Conservation (phyloP, 2,113 vertebrate genomes). For the Glaucidium brasilianum region DNA sequence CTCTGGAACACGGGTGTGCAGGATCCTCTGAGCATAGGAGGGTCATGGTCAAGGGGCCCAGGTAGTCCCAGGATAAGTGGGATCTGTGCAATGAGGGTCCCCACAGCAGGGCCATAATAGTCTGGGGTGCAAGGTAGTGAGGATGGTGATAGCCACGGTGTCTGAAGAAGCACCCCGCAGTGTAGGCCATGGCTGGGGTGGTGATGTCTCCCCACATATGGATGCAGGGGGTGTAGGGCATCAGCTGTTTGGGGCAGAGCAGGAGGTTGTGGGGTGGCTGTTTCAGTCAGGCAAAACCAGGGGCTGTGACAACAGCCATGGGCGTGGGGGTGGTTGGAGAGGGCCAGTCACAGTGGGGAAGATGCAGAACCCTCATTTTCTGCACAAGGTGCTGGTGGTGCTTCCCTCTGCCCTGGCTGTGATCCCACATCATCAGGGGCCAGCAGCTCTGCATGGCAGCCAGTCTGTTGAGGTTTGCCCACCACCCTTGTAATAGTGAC, state of each 20-base stretch:
- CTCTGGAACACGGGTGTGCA: not conserved
- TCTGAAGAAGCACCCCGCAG: not conserved
- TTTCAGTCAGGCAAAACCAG: not conserved
- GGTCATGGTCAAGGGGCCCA: not conserved
- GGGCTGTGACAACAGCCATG: not conserved
- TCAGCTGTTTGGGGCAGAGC: not conserved
- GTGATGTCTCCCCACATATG: fast-evolving
- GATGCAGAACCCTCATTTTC: not conserved
- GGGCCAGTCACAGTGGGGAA: not conserved
- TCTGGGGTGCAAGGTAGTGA: not conserved
- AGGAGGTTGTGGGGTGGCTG: not conserved
- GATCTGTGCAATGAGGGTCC: not conserved
- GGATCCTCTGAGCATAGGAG: not conserved
- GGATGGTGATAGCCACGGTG: not conserved
- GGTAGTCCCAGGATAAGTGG: not conserved
- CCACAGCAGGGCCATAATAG: not conserved
- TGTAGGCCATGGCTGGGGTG: not conserved
- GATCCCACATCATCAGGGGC: not conserved
- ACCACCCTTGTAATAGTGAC: not conserved
- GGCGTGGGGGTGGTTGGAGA: not conserved
- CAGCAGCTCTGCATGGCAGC: not conserved
- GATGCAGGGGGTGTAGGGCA: not conserved
- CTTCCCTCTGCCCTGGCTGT: not conserved
- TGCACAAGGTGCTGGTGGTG: not conserved
- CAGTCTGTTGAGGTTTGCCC: not conserved